Percentiles rank a stretch among this genome's conserved stretches.
phyloP scores from a whole-genome alignment of 1,140 invertebrate species.

The Palaemon carinicauda region DNA sequence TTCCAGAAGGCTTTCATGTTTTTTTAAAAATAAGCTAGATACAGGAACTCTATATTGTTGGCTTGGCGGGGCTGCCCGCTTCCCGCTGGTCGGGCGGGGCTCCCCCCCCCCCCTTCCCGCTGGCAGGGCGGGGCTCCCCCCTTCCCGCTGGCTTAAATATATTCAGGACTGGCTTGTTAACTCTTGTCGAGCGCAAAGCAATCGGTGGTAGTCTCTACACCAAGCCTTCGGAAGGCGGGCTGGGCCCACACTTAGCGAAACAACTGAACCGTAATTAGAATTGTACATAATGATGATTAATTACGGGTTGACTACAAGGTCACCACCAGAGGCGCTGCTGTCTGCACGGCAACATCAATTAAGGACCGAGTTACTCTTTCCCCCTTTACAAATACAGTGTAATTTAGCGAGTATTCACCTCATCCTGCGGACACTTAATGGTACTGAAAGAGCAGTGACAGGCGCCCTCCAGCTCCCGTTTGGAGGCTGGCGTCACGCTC shows the following conservation, averaged over 20 bases:
- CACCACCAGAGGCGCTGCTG: conserved; percentile 45
- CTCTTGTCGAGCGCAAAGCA: no score
- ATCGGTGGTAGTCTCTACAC: conserved; percentile 10
- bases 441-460: background rate
- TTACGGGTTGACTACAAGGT: conserved; percentile 42
- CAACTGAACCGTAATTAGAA: conserved; percentile 39
- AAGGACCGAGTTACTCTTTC: conserved; percentile 3
- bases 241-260: conserved; percentile 33
- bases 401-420: conserved; percentile 44
- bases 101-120: no score
- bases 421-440: background rate
- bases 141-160: no score
- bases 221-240: background rate
- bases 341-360: conserved; percentile 38
- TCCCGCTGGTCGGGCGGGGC: no score
- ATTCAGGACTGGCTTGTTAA: background rate
- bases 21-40: no score
- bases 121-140: no score
- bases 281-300: conserved; percentile 49
- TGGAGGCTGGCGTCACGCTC: conserved; percentile 5
- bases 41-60: no score
- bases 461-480: background rate
- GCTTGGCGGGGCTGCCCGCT: no score
- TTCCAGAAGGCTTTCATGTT: no score
- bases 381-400: conserved; percentile 35